Evolutionary conservation across 2,888 invertebrate species (phyloP).

Genomic region (Hecatera dysodea): DNA sequence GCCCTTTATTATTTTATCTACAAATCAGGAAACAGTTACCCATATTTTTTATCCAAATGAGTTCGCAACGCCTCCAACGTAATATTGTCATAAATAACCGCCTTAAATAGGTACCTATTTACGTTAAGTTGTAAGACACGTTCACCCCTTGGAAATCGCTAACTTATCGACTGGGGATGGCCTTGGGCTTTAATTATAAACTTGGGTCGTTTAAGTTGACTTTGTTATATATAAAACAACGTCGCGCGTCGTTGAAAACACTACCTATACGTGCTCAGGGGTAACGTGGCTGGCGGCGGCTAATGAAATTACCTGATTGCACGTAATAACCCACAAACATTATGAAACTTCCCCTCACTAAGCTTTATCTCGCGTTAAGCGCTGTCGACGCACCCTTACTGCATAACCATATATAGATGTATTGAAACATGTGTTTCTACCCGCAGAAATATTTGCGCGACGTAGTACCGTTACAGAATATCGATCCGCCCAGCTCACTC

Average conservation of each 20-base stretch:
- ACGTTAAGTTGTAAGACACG: conserved; percentile 44
- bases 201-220: conserved; percentile 65
- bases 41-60: conserved; percentile 39
- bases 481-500: conserved; percentile 34
- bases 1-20: conserved; percentile 45
- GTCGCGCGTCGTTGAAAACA: conserved; percentile 40
- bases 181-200: conserved; percentile 74
- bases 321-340: conserved; percentile 38
- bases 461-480: conserved; percentile 27
- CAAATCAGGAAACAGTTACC: conserved; percentile 30
- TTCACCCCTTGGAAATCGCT: conserved; percentile 45
- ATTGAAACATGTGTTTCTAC: conserved; percentile 21
- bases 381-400: conserved; percentile 24
- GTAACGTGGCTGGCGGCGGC: conserved; percentile 24
- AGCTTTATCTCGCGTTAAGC: conserved; percentile 23
- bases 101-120: conserved; percentile 40
- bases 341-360: conserved; percentile 27
- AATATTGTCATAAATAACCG: conserved; percentile 44
- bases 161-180: conserved; percentile 69
- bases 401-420: conserved; percentile 6
- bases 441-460: conserved; percentile 33
- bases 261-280: conserved; percentile 46
- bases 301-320: conserved; percentile 52
- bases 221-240: conserved; percentile 53
- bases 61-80: conserved; percentile 14